These are phyloP conservation scores for Bufotes viridis DNA, from an alignment of 2,797 vertebrate genomes.

Conservation along the genomic window DNA sequence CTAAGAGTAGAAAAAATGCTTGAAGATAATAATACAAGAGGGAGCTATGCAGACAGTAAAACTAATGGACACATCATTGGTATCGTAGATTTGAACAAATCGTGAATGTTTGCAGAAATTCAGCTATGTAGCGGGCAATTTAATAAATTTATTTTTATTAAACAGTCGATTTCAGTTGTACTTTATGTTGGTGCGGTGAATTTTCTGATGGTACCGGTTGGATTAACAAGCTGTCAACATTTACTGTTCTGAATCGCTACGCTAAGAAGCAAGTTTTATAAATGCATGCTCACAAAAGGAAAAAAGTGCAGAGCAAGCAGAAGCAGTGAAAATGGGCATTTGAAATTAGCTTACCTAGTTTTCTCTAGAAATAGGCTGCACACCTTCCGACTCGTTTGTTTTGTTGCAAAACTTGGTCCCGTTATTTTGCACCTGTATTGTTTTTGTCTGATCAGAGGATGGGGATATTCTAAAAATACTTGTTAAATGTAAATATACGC, in stretches of 20 bases:
- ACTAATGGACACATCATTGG: not conserved
- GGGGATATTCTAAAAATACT: no score
- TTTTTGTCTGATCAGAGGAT: no score
- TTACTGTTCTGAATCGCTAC: constrained; percentile 23
- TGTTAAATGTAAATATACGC: no score
- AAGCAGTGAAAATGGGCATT: not conserved
- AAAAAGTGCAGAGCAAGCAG: constrained; percentile 25
- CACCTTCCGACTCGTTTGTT: not conserved
- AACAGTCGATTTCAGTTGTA: not conserved
- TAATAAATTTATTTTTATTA: not conserved
- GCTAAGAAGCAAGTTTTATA: constrained; percentile 1
- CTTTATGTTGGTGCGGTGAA: not conserved
- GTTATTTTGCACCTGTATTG: not conserved
- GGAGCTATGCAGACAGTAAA: not conserved
- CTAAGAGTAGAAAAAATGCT: not conserved
- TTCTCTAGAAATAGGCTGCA: not conserved
- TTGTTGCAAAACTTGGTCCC: not conserved
- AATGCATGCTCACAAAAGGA: not conserved
- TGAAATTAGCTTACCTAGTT: constrained; percentile 10
- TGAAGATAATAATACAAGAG: not conserved
- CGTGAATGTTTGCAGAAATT: not conserved
- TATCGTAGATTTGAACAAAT: not conserved
- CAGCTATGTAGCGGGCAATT: not conserved
- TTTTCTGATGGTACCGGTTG: constrained; percentile 3
- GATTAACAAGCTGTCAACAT: constrained; percentile 1